Percentiles rank a stretch among this genome's conserved stretches.
phyloP scores from a whole-genome alignment of 37 sponge, comb jelly and placozoan species.

The Crambe crambe region DNA sequence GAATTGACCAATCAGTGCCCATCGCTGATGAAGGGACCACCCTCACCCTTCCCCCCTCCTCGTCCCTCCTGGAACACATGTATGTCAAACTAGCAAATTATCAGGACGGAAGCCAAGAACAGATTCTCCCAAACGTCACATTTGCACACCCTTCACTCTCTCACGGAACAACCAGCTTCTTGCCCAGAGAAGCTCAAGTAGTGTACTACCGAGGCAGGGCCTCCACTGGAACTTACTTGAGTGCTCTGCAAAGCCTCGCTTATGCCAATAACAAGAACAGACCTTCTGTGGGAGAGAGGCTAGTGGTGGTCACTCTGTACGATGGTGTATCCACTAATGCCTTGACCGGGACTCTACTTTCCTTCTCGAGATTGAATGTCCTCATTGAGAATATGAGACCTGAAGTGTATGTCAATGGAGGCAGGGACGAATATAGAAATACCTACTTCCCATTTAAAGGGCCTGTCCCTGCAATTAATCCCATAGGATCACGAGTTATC shows the following conservation, averaged over 20 bases:
- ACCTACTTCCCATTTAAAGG: slow-evolving; percentile 64
- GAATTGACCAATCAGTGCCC: slow-evolving; percentile 42
- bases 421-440: slow-evolving; percentile 15
- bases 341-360: neutral
- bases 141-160: slow-evolving; percentile 47
- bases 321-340: slow-evolving; percentile 54
- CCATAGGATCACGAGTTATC: slow-evolving; percentile 34
- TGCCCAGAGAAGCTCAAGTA: slow-evolving; percentile 12
- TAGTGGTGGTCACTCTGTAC: slow-evolving; percentile 47
- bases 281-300: slow-evolving; percentile 59
- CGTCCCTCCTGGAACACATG: slow-evolving; percentile 53
- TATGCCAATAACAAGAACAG: slow-evolving; percentile 43
- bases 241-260: slow-evolving; percentile 42
- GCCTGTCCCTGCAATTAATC: slow-evolving; percentile 61
- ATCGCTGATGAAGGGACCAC: slow-evolving; percentile 17
- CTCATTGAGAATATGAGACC: slow-evolving; percentile 60
- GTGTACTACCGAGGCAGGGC: slow-evolving; percentile 47
- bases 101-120: slow-evolving; percentile 44
- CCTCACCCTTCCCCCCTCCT: slow-evolving; percentile 20
- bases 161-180: neutral
- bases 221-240: slow-evolving; percentile 37
- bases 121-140: neutral
- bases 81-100: slow-evolving; percentile 21
- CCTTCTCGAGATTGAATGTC: slow-evolving; percentile 46
- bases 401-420: slow-evolving; percentile 55